Evolutionary conservation across 2,113 vertebrate species (phyloP).

Genomic region (Charina bottae): DNA sequence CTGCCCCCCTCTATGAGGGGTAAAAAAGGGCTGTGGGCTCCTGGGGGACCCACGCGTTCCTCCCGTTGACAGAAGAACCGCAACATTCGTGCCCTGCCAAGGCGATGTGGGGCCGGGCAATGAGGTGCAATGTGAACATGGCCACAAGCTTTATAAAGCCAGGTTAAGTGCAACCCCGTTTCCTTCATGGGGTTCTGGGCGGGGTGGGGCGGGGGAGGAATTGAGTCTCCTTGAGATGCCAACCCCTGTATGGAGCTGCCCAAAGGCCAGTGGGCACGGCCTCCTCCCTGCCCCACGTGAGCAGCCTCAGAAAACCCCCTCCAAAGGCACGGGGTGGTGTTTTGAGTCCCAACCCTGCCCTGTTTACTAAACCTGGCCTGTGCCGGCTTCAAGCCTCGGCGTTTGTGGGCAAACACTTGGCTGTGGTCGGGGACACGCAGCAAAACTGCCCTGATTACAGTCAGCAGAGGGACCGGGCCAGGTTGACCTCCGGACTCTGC

Average conservation of each 20-base stretch:
- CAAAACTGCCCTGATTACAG: background rate
- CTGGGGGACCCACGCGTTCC: too few relatives aligned
- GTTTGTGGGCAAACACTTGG: constrained; percentile 1
- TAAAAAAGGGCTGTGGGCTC: background rate
- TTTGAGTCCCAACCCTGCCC: background rate
- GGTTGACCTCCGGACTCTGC: too few relatives aligned
- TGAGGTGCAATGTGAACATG: too few relatives aligned
- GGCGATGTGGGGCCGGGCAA: background rate
- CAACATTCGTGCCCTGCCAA: background rate
- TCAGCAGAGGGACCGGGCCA: background rate
- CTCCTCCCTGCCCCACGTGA: background rate
- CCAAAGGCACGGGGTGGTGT: background rate
- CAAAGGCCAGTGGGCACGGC: background rate
- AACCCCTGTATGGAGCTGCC: background rate
- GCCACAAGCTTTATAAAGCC: background rate
- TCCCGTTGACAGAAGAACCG: too few relatives aligned
- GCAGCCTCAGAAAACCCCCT: background rate
- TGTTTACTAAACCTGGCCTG: constrained; percentile 30
- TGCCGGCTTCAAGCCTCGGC: background rate
- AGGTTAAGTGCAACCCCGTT: background rate
- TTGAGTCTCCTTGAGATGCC: too few relatives aligned
- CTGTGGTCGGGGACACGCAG: background rate
- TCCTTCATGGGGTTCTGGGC: background rate
- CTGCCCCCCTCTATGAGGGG: too few relatives aligned
- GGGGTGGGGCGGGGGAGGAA: too few relatives aligned